Base-by-base conservation (phyloP, 2,888 invertebrate genomes). In the Synanthedon tipuliformis region DNA sequence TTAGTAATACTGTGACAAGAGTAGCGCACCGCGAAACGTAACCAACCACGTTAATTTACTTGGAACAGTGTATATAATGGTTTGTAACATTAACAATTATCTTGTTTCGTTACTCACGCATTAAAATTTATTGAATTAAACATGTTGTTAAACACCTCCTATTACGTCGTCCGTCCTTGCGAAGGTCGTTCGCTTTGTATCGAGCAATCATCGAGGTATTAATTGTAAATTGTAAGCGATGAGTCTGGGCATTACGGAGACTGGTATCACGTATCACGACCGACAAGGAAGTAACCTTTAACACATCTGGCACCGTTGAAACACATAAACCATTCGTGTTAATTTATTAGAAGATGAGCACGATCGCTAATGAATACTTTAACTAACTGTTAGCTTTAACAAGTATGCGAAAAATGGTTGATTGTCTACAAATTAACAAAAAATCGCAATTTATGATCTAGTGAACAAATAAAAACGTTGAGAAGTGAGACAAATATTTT, bases 221-320 rank as follows among this genome's bases (percentile, higher is more conserved):
- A 68, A 71, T 71, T 69, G 57, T 65, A 68, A 72, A 61, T 64
- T 64, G 60, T 62, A 76, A 76, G 78, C 79, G 75, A 73, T 68
- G 73, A 66, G 72, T 69, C 63, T 69, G 58, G 63, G 60, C 62
- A 74, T 81, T 81, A 75, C 75, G 72, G 75, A 74, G 75, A 75
- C 73, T 69, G 65, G 60, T 69, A 65, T 63, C 74, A 69, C 69
- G 68, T 69, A 65, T 63, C 74, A 69, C 69, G 68, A 71, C 69
- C 52, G 52, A 77, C 69, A 66, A 83, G 85, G 85, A 86, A 86
- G 73, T 82, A 79, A 81, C 83, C 82, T 84, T 84, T 81, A 78
- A 68, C 77, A 68, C 77, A 73, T 68, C 71, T 75, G 75, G 78
- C 79, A 77, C 78, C 70, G 68, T 73, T 74, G 73, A 78, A 75